Evolutionary conservation across 2,113 vertebrate genomes (phyloP).

Genomic region (Rhinichthys klamathensis): DNA sequence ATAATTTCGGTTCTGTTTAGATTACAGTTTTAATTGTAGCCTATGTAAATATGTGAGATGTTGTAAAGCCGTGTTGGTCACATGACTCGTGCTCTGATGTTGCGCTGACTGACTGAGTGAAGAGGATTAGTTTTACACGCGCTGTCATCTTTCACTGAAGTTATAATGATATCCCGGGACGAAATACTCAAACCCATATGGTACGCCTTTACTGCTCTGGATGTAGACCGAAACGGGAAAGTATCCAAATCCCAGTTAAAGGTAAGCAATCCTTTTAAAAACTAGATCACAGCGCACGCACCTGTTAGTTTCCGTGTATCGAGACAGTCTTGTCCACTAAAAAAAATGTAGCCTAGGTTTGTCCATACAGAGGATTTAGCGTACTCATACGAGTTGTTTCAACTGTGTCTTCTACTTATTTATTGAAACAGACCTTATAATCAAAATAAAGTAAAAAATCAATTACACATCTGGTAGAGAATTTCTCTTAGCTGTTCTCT

Average conservation of each 20-base stretch:
- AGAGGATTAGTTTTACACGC: neutral
- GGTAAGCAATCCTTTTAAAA: slow-evolving; percentile 70
- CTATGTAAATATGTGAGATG: too few relatives aligned
- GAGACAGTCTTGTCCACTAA: neutral
- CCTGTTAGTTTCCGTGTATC: neutral
- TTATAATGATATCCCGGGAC: slow-evolving; percentile 77
- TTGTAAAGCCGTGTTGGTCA: neutral
- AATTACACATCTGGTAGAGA: neutral
- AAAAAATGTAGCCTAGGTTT: neutral
- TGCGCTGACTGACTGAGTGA: neutral
- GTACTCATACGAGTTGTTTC: neutral
- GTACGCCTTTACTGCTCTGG: slow-evolving; percentile 93
- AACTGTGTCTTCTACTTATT: neutral
- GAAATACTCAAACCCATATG: slow-evolving; percentile 92
- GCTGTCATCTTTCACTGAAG: neutral
- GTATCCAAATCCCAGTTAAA: slow-evolving; percentile 97
- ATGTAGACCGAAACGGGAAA: slow-evolving; percentile 91
- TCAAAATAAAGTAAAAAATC: neutral
- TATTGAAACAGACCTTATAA: neutral
- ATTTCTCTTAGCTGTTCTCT: neutral
- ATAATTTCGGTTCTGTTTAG: too few relatives aligned
- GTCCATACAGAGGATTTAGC: neutral
- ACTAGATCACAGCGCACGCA: neutral
- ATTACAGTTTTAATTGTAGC: too few relatives aligned
- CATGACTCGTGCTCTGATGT: neutral